Evolutionary conservation across 92 coral and sea anemone genomes (phyloP), one percentile per base, ranked within the genome.

Genomic region (Phymanthus crucifer): DNA sequence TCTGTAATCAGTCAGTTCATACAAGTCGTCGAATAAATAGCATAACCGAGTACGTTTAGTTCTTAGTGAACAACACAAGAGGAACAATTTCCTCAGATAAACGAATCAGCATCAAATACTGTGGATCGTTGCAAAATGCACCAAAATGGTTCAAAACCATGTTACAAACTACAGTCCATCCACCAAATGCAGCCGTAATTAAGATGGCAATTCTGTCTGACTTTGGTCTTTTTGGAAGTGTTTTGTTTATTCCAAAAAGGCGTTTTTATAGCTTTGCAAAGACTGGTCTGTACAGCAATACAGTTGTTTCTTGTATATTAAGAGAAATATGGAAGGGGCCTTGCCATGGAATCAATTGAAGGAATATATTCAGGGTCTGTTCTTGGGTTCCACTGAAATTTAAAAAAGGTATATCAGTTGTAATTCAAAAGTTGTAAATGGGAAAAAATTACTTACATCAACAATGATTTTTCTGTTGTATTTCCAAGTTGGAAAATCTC

Each of bases 401-500:
- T 71, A 1, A n/a, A 3, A 24, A 58, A 58, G 3, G 67, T 12
- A 58, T 24, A 52, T 52, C 64, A 52, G 21, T 17, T 52, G 24
- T 1, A 52, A 52, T 23, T 52, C 32, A 76, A 46, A 43, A 3
- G 43, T 38, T 38, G 43, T 43, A 43, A 6, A 43, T 3, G 12
- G 1, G 31, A 16, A 66, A 5, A 16, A 9, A 66, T 4, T 0
- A 38, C 45, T 18, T 21, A 74, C 81, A 80, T 78, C 81, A 6
- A 72, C 76, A 78, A 83, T 65, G 10, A 74, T 78, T 18, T 88
- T 79, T 61, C 79, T 88, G 38, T 88, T 79, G 85, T 75, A 81
- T 43, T 82, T 73, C 89, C 80, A 84, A 46, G 89, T 80, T 56
- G 89, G 89, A 56, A 54, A 88, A 73, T 88, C 92, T 11, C 89